Evolutionary conservation across 2,113 vertebrate species (phyloP).

Genomic region (Misgurnus mizolepis): DNA sequence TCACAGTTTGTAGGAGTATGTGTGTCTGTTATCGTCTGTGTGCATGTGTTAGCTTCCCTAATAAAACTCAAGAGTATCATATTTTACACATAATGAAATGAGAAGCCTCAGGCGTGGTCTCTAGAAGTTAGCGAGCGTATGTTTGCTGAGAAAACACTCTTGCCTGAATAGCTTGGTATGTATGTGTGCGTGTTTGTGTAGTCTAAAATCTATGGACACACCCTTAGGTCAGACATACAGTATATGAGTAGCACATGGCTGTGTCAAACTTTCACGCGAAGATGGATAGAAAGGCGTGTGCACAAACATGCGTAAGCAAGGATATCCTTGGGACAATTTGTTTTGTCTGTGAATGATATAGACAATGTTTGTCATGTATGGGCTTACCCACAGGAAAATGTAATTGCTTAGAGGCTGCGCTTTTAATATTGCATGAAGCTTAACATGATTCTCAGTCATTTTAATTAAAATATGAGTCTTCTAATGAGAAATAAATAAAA

Average conservation of each 20-base stretch:
- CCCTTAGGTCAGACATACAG: constrained; percentile 36
- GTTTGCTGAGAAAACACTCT: constrained; percentile 14
- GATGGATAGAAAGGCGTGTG: constrained; percentile 20
- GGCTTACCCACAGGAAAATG: neutral
- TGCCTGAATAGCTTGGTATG: constrained; percentile 30
- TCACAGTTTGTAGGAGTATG: neutral
- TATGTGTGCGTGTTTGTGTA: constrained; percentile 17
- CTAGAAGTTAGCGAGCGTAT: constrained; percentile 41
- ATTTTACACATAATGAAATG: constrained; percentile 50
- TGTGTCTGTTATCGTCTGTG: neutral
- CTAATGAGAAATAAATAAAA: no score
- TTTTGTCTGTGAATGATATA: neutral
- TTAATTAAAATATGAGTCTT: neutral
- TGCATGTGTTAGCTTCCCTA: neutral
- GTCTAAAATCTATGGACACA: constrained; percentile 23
- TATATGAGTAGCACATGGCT: constrained; percentile 19
- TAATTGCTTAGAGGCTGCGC: neutral
- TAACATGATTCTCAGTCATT: no score
- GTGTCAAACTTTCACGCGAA: constrained; percentile 20
- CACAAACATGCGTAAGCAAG: constrained; percentile 7
- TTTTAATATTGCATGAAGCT: neutral
- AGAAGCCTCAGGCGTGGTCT: constrained; percentile 4
- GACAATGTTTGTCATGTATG: neutral
- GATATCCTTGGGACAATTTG: constrained; percentile 16
- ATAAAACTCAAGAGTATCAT: constrained; percentile 48